Conservation (phyloP, 2,888 invertebrate genomes). For the Ophion ellenae region DNA sequence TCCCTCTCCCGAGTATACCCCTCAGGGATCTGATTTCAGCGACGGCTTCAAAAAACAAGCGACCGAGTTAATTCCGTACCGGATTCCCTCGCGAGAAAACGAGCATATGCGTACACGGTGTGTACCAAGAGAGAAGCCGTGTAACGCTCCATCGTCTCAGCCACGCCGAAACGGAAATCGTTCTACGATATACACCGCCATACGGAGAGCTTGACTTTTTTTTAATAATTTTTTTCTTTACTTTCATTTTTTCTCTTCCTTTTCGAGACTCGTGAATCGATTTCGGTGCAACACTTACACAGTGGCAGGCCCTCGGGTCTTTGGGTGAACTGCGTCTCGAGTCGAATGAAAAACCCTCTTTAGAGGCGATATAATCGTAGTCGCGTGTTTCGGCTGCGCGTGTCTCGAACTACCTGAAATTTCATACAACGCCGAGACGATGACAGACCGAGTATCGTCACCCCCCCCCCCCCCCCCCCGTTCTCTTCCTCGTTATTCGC, state of each 20-base stretch:
- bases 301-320: not conserved
- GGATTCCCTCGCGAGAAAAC: conserved; percentile 61
- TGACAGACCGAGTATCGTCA: conserved; percentile 43
- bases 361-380: conserved; percentile 47
- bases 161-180: conserved; percentile 61
- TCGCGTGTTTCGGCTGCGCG: conserved; percentile 51
- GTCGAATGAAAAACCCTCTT: conserved; percentile 30
- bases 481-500: not conserved
- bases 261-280: conserved; percentile 30
- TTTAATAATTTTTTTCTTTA: not conserved
- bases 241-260: not conserved
- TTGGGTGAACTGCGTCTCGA: conserved; percentile 17
- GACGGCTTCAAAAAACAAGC: conserved; percentile 70
- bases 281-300: not conserved
- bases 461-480: conserved; percentile 5
- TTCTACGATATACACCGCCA: conserved; percentile 38
- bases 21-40: conserved; percentile 71
- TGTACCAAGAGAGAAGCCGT: conserved; percentile 10
- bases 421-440: conserved; percentile 43
- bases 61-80: conserved; percentile 71
- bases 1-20: conserved; percentile 60
- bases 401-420: conserved; percentile 52
- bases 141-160: conserved; percentile 7
- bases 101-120: conserved; percentile 35
- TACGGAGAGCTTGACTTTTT: conserved; percentile 5